These are phyloP conservation scores for Eurypyga helias DNA, from an alignment of 2,113 vertebrate species.

Conservation along the genomic window DNA sequence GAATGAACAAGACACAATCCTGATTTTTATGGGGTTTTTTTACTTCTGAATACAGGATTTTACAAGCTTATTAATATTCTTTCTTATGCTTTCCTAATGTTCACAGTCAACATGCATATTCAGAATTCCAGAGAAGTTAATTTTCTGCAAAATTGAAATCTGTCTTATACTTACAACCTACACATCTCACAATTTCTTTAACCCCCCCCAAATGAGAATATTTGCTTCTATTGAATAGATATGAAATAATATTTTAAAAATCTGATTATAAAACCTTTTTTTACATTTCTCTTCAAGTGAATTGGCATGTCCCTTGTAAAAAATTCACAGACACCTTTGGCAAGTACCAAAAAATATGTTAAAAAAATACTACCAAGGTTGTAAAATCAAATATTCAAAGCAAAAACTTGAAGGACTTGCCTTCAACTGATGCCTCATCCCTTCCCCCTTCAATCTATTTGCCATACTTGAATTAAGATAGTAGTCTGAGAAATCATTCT, in stretches of 20 bases:
- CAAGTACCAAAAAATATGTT: not conserved
- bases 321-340: not conserved
- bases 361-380: not conserved
- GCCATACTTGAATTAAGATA: not conserved
- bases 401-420: not conserved
- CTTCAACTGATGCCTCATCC: not conserved
- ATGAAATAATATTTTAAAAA: not conserved
- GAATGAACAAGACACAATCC: not conserved
- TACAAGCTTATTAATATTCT: not conserved
- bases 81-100: not conserved
- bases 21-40: not conserved
- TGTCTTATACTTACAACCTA: not conserved
- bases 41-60: not conserved
- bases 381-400: not conserved
- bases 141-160: not conserved
- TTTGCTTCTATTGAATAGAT: not conserved
- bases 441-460: not conserved
- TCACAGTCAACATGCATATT: not conserved
- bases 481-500: not conserved
- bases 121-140: not conserved
- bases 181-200: not conserved
- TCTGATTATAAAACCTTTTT: not conserved
- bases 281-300: not conserved
- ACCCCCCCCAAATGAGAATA: not conserved
- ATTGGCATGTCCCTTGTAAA: not conserved